Evolutionary conservation across 2,797 vertebrate genomes (phyloP), one percentile per base, ranked within the genome.

Genomic region (Scolopax bukidnonensis): DNA sequence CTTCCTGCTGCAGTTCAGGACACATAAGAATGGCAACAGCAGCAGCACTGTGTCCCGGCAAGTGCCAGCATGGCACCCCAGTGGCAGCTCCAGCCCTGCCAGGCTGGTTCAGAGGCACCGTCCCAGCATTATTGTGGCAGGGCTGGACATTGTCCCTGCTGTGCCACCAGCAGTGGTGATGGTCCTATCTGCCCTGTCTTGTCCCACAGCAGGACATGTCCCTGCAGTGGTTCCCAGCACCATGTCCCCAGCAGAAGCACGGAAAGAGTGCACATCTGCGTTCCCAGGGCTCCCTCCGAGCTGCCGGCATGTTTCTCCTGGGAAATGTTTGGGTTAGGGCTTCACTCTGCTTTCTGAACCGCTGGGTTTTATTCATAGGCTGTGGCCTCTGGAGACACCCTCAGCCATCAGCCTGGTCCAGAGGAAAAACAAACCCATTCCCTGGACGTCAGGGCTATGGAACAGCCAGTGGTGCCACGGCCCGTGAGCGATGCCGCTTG

Each of bases 301-400:
- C 82, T 51, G 87, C 86, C 21, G 41, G 60, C 43, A 69, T 1
- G 1, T 82, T 92, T 94, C 92, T 89, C 86, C 82, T 96, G 96
- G 96, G 96, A 97, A 97, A 93, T 84, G 41, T 85, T 94, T 92
- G 74, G 20, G 50, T 91, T 91, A 79, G 45, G 63, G 51, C 43
- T 89, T 92, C 7, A 3, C 45, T 94, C 76, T 74, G 59, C 76
- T 79, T 90, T 95, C 63, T 36, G 80, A 90, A 79, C 45, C 1
- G 5, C 79, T 38, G 70, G 27, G 59, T 94, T 82, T 94, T 95
- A 92, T 94, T 95, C 94, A 92, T 69, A 92, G 94, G 80, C 92
- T 0, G 0, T 23, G 60, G 93, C 86, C 94, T 91, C 95, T 78
- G 97, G 98, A 97, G 97, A 96, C 97, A 95, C 97, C 97, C 92